Evolutionary conservation across 35 echinoderm and acorn worm genomes (phyloP), one percentile per base, ranked within the genome.

Genomic region (Anneissia japonica): DNA sequence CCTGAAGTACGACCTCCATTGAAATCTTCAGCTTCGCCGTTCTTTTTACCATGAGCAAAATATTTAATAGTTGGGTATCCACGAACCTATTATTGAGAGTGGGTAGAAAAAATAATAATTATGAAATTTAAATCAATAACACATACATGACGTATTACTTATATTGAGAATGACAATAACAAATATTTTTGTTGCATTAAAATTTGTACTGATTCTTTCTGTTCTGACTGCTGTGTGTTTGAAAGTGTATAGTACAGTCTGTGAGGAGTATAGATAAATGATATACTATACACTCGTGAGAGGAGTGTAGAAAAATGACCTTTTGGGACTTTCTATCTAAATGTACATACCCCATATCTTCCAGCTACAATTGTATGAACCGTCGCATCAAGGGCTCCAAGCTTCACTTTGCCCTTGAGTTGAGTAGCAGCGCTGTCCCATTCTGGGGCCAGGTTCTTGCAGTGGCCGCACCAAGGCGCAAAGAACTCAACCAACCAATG

Each of bases 401-500:
- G 91, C 46, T 94, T 99, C 17, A 99, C 74, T 38, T 91, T 99
- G 12, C 96, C 96, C 55, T 99, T 94, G 32, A 99, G 84, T 35
- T 94, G 82, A 0, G 79, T 64, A 38, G 96, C 96, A 32, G 96
- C 96, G 9, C 81, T 91, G 21, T 92, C 96, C 46, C 35, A 99
- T 41, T 99, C 92, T 19, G 96, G 96, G 7, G 81, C 96, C 4
- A 99, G 84, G 2, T 85, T 81, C 34, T 99, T 77, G 72, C 96
- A 99, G 46, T 99, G 96, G 30, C 96, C 96, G 43, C 96, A 99
- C 96, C 96, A 99, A n/a, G 96, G 96, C 30, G 96, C 96, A 87
- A 83, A 99, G 83, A 99, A 99, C 35, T 99, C 96, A 6, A 99
- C 96, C 86, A 99, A 46, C 89, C 92, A 94, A 0, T 46, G 81